Evolutionary conservation across 2,113 vertebrate species (phyloP).

Genomic region (Bos indicus): DNA sequence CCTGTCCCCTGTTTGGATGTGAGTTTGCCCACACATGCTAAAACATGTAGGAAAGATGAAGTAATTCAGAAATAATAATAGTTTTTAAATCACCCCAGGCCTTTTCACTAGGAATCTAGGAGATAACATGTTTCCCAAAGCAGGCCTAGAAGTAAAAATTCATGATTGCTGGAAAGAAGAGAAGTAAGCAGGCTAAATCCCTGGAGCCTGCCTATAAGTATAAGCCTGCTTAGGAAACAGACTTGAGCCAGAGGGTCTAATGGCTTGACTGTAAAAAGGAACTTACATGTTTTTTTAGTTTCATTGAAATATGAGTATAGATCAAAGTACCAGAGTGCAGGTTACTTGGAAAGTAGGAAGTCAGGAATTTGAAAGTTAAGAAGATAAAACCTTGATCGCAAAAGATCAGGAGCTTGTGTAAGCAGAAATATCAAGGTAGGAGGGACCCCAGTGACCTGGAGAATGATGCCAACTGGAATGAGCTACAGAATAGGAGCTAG

Average conservation of each 20-base stretch:
- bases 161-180: neutral
- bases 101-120: conserved; percentile 1
- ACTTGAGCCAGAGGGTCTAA: neutral
- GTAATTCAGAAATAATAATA: neutral
- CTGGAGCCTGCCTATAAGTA: neutral
- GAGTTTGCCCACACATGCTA: neutral
- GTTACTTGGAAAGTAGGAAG: neutral
- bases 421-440: neutral
- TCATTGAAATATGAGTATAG: neutral
- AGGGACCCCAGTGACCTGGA: neutral
- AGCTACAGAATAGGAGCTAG: neutral
- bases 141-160: neutral
- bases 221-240: neutral
- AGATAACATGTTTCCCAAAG: neutral
- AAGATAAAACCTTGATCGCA: neutral
- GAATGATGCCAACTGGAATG: neutral
- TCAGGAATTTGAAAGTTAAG: neutral
- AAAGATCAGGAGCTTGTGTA: neutral
- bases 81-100: neutral
- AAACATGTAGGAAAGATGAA: neutral
- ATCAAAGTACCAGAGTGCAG: neutral
- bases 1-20: neutral
- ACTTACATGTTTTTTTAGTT: neutral
- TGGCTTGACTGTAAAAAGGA: neutral
- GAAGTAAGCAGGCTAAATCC: neutral